Percentiles rank a stretch among this genome's conserved stretches.
These are phyloP conservation scores for Apistogramma diplotaenia DNA, from an alignment of 2,113 vertebrate species.

Conservation along the genomic window DNA sequence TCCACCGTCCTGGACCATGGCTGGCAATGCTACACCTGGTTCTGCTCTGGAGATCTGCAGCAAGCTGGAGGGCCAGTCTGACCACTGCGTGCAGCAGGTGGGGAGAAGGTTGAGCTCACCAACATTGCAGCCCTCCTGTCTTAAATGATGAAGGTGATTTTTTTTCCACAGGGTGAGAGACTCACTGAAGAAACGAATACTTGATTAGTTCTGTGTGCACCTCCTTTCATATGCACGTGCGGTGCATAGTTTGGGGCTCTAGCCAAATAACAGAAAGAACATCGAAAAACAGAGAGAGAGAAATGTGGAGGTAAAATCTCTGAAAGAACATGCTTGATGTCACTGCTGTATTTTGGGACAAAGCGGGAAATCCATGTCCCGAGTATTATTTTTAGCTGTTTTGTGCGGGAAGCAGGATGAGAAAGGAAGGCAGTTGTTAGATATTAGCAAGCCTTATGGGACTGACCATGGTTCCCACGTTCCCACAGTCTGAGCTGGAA, in stretches of 20 bases:
- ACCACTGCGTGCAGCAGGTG: too few relatives aligned
- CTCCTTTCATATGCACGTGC: background rate
- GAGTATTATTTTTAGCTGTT: slow-evolving; percentile 53
- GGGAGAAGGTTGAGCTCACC: background rate
- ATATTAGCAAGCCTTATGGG: slow-evolving; percentile 61
- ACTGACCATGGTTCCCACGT: slow-evolving; percentile 59
- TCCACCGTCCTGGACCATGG: background rate
- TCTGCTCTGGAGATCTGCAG: background rate
- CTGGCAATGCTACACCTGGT: background rate
- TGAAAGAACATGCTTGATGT: background rate
- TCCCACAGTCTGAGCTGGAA: slow-evolving; percentile 76
- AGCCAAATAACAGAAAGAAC: background rate
- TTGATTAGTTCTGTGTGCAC: background rate
- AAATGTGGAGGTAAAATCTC: background rate
- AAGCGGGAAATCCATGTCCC: slow-evolving; percentile 1
- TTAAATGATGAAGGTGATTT: background rate
- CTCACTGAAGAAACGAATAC: background rate
- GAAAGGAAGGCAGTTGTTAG: slow-evolving; percentile 27
- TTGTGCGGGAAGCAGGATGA: slow-evolving; percentile 57
- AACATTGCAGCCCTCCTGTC: too few relatives aligned
- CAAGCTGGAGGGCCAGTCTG: background rate
- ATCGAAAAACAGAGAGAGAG: background rate
- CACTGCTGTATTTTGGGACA: background rate
- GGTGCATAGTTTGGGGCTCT: background rate
- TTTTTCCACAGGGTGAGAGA: background rate